Conservation (phyloP, 2,888 invertebrate genomes). For the Ashinkailepas kermadecensis region DNA sequence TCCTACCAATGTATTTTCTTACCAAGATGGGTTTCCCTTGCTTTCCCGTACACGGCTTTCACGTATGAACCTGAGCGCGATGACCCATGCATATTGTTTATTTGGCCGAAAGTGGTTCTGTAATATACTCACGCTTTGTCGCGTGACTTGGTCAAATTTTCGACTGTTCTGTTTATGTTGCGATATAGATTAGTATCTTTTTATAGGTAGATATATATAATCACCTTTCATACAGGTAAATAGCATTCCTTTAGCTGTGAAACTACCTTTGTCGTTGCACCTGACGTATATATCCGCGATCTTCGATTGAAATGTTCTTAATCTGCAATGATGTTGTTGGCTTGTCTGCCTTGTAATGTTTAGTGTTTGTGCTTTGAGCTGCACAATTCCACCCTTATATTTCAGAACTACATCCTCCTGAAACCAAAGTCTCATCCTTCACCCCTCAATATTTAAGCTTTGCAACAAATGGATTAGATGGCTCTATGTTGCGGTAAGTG, state of each 20-base stretch:
- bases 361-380: too few relatives aligned
- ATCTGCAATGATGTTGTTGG: neutral
- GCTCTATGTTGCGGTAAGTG: constrained; percentile 3
- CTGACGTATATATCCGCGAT: neutral
- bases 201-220: too few relatives aligned
- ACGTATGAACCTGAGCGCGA: too few relatives aligned
- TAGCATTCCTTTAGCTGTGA: too few relatives aligned
- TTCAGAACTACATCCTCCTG: neutral
- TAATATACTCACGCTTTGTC: neutral
- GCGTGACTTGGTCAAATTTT: neutral
- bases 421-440: neutral
- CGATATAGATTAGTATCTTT: too few relatives aligned
- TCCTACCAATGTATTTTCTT: too few relatives aligned
- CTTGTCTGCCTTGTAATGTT: neutral
- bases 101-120: too few relatives aligned
- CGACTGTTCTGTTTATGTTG: neutral
- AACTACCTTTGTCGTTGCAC: neutral
- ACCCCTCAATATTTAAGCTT: neutral
- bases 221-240: too few relatives aligned
- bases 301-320: neutral
- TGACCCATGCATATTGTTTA: neutral
- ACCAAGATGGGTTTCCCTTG: too few relatives aligned
- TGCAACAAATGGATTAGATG: neutral
- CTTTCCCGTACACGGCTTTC: too few relatives aligned
- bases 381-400: neutral